Evolutionary conservation across 2,888 invertebrate genomes (phyloP), one percentile per base, ranked within the genome.

Genomic region (Drosophila putrida): DNA sequence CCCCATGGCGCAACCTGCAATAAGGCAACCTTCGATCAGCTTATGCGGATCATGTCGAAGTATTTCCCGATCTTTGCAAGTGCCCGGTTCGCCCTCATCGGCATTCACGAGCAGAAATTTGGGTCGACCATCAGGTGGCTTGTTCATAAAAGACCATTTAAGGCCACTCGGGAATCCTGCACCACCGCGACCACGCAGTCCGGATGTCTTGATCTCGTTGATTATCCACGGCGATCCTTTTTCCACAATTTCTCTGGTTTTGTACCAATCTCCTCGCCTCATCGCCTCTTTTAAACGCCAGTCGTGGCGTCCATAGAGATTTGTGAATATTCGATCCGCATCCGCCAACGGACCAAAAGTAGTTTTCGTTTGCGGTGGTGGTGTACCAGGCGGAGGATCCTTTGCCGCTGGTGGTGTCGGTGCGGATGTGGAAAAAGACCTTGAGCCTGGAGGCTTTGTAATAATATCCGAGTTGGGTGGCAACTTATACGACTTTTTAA

Each of bases 131-230:
- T 98, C 98, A 0, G 95, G 94, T 0, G 99, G 99, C 91, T 98
- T 98, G 91, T 97, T 98, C 99, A 99, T 99, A 93, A 99, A 99
- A 8, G 98, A 98, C 99, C 99, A 99, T 92, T 99, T 99, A 96
- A 99, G 97, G 10, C 99, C 99, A 2, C 98, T 96, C 0, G 99
- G 99, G 91, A 99, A 99, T 64, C 99, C 99, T 43, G 99, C 99
- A 1, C 99, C 99, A 11, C 99, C 99, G 39, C 99, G 95, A 3
- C 99, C 99, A 75, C 99, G 94, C 33, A 99, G 54, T 0, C 99
- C 99, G 0, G 99, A 99, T 11, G 95, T 94, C 93, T 98, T 98
- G 20, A 99, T 94, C 93, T 99, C 99, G 94, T 97, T 97, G 86
- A 99, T 95, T 82, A 99, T 98, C 98, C 99, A 99, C 58, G 98